phyloP scores from a whole-genome alignment of 2,113 vertebrate species.

The Hepsetus odoe region DNA sequence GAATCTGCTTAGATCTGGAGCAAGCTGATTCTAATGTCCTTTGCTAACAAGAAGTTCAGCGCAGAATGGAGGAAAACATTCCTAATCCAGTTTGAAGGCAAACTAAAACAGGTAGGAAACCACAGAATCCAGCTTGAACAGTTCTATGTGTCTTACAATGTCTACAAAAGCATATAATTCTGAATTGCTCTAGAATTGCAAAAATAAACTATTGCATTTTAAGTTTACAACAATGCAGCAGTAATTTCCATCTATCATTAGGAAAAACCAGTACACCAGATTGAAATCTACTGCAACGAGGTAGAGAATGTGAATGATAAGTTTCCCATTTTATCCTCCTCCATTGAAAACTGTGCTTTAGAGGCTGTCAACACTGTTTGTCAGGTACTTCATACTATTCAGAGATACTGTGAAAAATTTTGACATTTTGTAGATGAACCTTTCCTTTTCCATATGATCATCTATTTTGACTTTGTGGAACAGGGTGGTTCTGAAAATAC shows the following conservation, averaged over 20 bases:
- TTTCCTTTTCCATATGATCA: not conserved
- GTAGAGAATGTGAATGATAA: rapidly evolving
- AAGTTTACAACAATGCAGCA: not conserved
- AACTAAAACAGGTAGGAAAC: slow-evolving; percentile 79
- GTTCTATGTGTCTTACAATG: not conserved
- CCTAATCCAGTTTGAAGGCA: slow-evolving; percentile 76
- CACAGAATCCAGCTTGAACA: too few relatives aligned
- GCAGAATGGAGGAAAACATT: slow-evolving; percentile 75
- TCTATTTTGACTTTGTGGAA: not conserved
- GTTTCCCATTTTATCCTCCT: slow-evolving; percentile 51
- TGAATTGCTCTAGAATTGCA: not conserved
- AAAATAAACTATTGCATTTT: not conserved
- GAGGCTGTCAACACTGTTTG: slow-evolving; percentile 81
- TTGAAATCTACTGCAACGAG: slow-evolving; percentile 75
- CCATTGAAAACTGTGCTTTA: slow-evolving; percentile 79
- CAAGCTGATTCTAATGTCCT: slow-evolving; percentile 73
- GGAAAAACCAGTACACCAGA: slow-evolving; percentile 72
- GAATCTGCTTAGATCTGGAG: slow-evolving; percentile 77
- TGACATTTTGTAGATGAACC: not conserved
- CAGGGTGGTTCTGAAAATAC: slow-evolving; percentile 68
- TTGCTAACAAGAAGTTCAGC: slow-evolving; percentile 67
- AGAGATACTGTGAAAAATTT: not conserved
- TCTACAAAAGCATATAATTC: not conserved
- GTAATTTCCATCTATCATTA: slow-evolving; percentile 51
- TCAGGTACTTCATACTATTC: slow-evolving; percentile 74